Base-by-base conservation (phyloP, 2,113 vertebrate species). In the Tiliqua scincoides region DNA sequence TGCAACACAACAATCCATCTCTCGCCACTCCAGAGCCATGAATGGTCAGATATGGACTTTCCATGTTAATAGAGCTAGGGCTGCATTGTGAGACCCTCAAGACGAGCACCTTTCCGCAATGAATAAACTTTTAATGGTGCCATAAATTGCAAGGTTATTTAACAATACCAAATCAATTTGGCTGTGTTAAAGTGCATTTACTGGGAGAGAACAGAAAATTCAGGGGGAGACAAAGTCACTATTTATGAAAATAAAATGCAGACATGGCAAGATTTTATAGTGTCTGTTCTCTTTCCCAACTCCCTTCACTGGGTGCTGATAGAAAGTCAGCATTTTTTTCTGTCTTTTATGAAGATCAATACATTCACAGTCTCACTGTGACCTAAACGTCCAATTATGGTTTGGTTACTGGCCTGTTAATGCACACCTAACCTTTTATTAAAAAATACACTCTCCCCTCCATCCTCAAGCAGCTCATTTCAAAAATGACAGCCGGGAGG, bases 301-400 rank as follows among this genome's bases (percentile, higher is more conserved):
- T 37, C 35, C 7, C 10, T 62, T 63, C 23, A 17, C 48, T 71
- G 48, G 2, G 43, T 12, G 35, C 27, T 21, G 68, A 89, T 12
- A 37, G 89, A 75, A 25, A 1, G 84, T 95, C 95, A 95, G 95
- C 94, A 92, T 72, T 85, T 93, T 91, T 4, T 21, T 0, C 23
- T 21, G 37, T 7, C 43, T 87, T 89, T 57, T 35, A 0, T 23
- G 80, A 72, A 73, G 90, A 94, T 97, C 96, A 93, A 94, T 95
- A 89, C 70, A 78, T 83, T 85, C 79, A 87, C 86, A 86, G 91
- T n/a, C n/a, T n/a, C n/a, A 89, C 88, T 88, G 85, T 93, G 93
- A 94, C 91, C 95, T 93, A 52, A 27, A 85, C 17, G 76, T 93
- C 87, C 93, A 93, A 89, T 94, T 93, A 95, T 78, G 72, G 87